Evolutionary conservation across 2,113 vertebrate genomes (phyloP).

Genomic region (Rhombomys opimus): DNA sequence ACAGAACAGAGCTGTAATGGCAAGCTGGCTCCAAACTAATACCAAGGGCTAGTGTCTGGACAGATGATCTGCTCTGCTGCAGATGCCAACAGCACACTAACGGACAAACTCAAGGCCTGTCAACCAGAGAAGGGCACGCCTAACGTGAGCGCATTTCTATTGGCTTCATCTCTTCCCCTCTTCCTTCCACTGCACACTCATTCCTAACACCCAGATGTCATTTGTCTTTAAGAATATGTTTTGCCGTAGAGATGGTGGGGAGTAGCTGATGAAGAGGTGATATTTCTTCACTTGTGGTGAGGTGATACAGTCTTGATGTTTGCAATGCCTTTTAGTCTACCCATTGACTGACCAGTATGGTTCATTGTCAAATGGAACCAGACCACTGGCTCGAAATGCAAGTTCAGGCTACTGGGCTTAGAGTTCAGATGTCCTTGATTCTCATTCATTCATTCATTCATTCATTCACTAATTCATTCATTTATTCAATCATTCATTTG

Average conservation of each 20-base stretch:
- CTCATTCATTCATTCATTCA: too few species aligned
- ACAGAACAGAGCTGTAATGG: background rate
- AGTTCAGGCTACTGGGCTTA: accelerated
- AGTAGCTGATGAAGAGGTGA: background rate
- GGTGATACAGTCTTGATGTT: background rate
- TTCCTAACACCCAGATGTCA: background rate
- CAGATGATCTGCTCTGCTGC: background rate
- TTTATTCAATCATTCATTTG: background rate
- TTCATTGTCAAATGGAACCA: background rate
- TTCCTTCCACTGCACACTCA: background rate
- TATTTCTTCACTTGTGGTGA: background rate
- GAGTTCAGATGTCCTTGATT: background rate
- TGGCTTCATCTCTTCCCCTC: background rate
- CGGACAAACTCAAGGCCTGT: background rate
- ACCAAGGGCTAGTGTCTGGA: background rate
- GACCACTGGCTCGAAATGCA: background rate
- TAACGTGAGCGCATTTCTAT: accelerated
- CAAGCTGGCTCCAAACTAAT: too few species aligned
- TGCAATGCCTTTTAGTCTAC: background rate
- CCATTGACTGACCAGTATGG: background rate
- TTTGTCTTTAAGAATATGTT: background rate
- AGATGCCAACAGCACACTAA: background rate
- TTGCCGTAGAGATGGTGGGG: background rate
- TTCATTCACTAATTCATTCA: background rate
- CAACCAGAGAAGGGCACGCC: accelerated